Conservation (phyloP, 2,113 vertebrate species). For the Clarias batrachus region DNA sequence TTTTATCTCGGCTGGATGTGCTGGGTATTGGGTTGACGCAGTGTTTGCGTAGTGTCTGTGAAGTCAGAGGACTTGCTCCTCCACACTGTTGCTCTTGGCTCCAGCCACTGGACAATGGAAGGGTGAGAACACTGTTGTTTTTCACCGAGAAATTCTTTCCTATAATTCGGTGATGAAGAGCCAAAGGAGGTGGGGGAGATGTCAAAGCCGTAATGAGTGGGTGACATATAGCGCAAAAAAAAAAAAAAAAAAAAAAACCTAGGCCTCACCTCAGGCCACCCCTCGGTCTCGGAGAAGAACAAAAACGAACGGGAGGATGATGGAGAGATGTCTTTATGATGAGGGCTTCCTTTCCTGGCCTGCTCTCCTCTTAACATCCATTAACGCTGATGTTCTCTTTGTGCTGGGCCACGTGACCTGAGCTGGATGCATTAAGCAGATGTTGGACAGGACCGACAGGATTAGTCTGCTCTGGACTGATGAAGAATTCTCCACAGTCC, state of each 20-base stretch:
- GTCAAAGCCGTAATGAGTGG: conserved; percentile 46
- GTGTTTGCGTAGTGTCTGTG: conserved; percentile 52
- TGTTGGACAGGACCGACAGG: conserved; percentile 44
- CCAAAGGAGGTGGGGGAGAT: conserved; percentile 47
- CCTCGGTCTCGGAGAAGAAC: conserved; percentile 35
- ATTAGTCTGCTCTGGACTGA: conserved; percentile 47
- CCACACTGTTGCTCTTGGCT: conserved; percentile 52
- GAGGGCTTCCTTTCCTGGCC: conserved; percentile 43
- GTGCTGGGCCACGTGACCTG: conserved; percentile 20
- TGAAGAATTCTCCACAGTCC: conserved; percentile 42
- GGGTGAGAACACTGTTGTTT: conserved; percentile 38
- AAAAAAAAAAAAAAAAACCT: conserved; percentile 17
- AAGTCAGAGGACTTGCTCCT: conserved; percentile 41
- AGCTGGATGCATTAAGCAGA: conserved; percentile 50
- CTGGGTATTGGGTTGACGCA: conserved; percentile 25
- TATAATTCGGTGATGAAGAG: conserved; percentile 50
- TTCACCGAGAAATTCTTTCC: conserved; percentile 54
- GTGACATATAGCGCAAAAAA: conserved; percentile 49
- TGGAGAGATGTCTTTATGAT: conserved; percentile 40
- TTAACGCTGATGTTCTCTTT: conserved; percentile 46
- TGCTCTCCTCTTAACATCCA: conserved; percentile 40
- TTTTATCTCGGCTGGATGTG: conserved; percentile 45
- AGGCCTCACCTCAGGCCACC: conserved; percentile 45
- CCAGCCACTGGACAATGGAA: conserved; percentile 30
- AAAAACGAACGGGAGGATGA: conserved; percentile 26